Evolutionary conservation across 2,888 invertebrate species (phyloP), one percentile per base, ranked within the genome.

Genomic region (Lysandra coridon): DNA sequence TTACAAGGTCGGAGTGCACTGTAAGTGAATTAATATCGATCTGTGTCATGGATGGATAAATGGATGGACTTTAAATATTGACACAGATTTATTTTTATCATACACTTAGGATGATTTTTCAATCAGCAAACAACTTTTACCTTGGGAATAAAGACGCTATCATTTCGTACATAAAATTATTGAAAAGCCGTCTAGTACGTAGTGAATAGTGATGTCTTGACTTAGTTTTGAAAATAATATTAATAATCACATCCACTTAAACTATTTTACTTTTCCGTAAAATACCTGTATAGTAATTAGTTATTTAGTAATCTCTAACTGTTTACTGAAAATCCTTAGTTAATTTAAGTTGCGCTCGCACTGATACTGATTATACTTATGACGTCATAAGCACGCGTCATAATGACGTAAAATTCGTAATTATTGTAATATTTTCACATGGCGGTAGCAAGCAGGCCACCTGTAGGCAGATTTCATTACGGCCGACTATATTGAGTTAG

Each of bases 21-120:
- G 44, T 79, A 79, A 79, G 79, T 79, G 79, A 49, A 79, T 79
- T 79, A 79, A 60, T 62, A 79, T 79, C 49, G 79, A 79, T 76
- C 64, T 12, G 30, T 37, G 4, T 69, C 69, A 69, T 37, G 33
- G 30, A 44, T 44, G 10, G 10, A 44, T 44, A 44, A 44, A 44
- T 44, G 7, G 33, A 69, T 69, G 69, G 33, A 69, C 69, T 33
- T 69, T 69, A 69, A 69, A 69, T 69, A 37, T 69, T 69, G 69
- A 69, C 69, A 69, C 4, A 69, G 14, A 69, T 69, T 33, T 69
- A 64, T 69, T 33, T 69, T 69, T 37, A 17, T 14, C 33, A 37
- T 12, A 69, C 33, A 69, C 69, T 69, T 69, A 3, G 30, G 14
- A 57, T 57, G 57, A 57, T 57, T 57, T 14, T 57, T 12, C 49